Evolutionary conservation across 2,113 vertebrate genomes (phyloP), one percentile per base, ranked within the genome.

Genomic region (Benitochromis conjunctus): DNA sequence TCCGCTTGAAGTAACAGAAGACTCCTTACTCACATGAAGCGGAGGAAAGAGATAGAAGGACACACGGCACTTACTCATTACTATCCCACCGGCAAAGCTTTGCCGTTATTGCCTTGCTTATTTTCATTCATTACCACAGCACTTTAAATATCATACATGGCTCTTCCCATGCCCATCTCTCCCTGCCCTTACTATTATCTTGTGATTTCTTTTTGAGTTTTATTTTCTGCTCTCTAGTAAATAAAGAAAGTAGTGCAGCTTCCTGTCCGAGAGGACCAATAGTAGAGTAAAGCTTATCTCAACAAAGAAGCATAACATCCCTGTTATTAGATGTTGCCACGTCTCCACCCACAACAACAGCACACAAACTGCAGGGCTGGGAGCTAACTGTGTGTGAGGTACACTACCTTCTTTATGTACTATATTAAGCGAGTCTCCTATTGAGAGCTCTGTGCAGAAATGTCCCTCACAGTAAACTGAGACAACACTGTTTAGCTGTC

Each of bases 371-470:
- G 29, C 53, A 18, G 12, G 6, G 69, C 64, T 64, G 53, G 18
- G 7, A 60, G 79, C 48, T 69, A 18, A 3, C 43, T 6, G 43
- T 53, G 46, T 74, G 69, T 46, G 58, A 56, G 36, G 2, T 41
- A 7, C 31, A 24, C 43, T 5, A 10, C 4, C 6, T 56, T 54
- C 55, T 76, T 80, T 76, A 62, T 77, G 62, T 18, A 24, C 81
- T 80, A 54, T 82, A 43, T 76, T 76, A 82, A 81, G 24, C 21
- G 48, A 69, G 74, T 62, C 53, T 12, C 38, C 48, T 53, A 58
- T 26, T 82, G 84, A 51, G 71, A 82, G 87, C 84, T 76, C 19
- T 31, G 69, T 21, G 71, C 46, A 74, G 51, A 71, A 55, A 86
- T 18, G 56, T 77, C 51, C 38, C 79, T 84, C 62, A 51, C 43